Percentiles rank a stretch among this genome's conserved stretches.
Conservation (phyloP, 2,888 invertebrate genomes). For the Cabera pusaria region DNA sequence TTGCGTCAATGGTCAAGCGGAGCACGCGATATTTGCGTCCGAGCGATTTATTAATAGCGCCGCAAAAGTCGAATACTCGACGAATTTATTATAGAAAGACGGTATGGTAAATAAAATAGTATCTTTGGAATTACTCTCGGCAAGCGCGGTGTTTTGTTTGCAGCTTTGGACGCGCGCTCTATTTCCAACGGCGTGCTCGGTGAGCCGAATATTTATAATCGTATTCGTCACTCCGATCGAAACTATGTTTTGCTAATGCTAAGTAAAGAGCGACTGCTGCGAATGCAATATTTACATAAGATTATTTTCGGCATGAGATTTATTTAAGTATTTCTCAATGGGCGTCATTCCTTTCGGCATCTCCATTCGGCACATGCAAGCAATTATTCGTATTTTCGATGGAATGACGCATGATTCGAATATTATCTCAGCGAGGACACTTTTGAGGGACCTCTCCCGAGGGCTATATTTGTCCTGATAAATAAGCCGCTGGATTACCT, state of each 20-base stretch:
- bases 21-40: slow-evolving; percentile 77
- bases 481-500: slow-evolving; percentile 12
- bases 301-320: slow-evolving; percentile 65
- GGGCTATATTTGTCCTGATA: slow-evolving; percentile 24
- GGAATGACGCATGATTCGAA: slow-evolving; percentile 70
- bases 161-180: slow-evolving; percentile 51
- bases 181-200: slow-evolving; percentile 57
- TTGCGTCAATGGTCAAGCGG: slow-evolving; percentile 77
- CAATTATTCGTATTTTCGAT: slow-evolving; percentile 66
- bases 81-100: slow-evolving; percentile 73
- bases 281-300: slow-evolving; percentile 69
- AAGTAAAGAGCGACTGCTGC: slow-evolving; percentile 61
- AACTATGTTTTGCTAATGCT: slow-evolving; percentile 70
- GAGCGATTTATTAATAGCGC: slow-evolving; percentile 70
- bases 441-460: slow-evolving; percentile 37
- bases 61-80: slow-evolving; percentile 72
- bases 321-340: slow-evolving; percentile 68
- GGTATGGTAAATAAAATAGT: slow-evolving; percentile 76
- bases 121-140: slow-evolving; percentile 56
- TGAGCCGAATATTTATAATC: slow-evolving; percentile 71
- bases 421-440: slow-evolving; percentile 52
- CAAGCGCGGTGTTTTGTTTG: slow-evolving; percentile 63
- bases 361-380: slow-evolving; percentile 69
- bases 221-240: slow-evolving; percentile 64
- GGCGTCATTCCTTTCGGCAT: slow-evolving; percentile 70